These are phyloP conservation scores for Anhinga rufa DNA, from an alignment of 2,113 vertebrate genomes.

Conservation along the genomic window DNA sequence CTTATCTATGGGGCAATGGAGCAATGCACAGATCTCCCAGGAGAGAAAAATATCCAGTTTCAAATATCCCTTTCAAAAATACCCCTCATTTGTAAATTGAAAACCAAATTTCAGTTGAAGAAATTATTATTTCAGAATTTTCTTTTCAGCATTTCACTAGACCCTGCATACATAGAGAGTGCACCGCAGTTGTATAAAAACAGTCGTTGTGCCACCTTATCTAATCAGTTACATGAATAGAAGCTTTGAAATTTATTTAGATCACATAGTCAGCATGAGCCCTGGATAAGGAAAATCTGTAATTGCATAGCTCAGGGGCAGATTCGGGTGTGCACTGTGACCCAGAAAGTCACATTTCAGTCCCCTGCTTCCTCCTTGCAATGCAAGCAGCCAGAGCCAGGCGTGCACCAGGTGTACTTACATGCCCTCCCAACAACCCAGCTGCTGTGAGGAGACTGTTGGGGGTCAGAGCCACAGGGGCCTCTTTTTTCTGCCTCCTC, in stretches of 20 bases:
- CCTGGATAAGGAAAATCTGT: background rate
- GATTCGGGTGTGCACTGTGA: background rate
- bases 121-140: background rate
- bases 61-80: background rate
- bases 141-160: background rate
- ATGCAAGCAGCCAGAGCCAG: background rate
- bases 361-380: background rate
- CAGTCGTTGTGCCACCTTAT: background rate
- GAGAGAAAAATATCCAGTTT: background rate
- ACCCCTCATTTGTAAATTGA: background rate
- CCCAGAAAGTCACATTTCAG: slow-evolving; percentile 33
- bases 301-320: slow-evolving; percentile 32
- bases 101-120: background rate
- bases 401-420: background rate
- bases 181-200: background rate
- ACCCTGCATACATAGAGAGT: background rate
- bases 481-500: background rate
- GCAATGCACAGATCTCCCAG: background rate
- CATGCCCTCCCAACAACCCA: background rate
- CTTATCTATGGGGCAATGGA: background rate
- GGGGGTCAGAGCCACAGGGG: background rate
- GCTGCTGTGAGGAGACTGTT: background rate
- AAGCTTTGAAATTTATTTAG: slow-evolving; percentile 42
- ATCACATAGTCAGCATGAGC: slow-evolving; percentile 30
- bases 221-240: slow-evolving; percentile 29